Base-by-base conservation (phyloP, 2,113 vertebrate genomes). In the Toxostoma redivivum region DNA sequence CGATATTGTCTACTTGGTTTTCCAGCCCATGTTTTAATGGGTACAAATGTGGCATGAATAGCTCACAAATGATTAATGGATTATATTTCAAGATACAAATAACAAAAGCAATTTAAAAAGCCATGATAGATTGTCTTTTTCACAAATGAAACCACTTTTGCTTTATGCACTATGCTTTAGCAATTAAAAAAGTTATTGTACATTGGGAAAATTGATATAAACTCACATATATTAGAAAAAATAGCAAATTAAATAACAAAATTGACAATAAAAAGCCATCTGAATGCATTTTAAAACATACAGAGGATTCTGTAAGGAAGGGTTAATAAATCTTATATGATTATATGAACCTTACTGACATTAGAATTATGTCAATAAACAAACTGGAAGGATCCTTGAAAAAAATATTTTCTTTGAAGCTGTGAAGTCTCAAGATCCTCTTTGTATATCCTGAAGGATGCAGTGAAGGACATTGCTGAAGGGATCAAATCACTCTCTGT, bases 31-130 rank as follows among this genome's bases (percentile, higher is more conserved):
- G 31, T 94, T 96, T 95, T 93, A 98, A 97, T 95, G 88, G 82
- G 82, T 93, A 61, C 11, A 87, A 92, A 97, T 86, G 91, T 70
- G 30, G 65, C 90, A 95, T 94, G 88, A 97, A 96, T 96, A 96
- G 71, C 78, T 95, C 84, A 94, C 54, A 86, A 74, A 93, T 97
- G 88, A 98, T 97, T 96, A 97, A 98, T 97, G 95, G 85, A 94
- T 92, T 56, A 76, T 93, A 54, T 94, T 96, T 94, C 71, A 81
- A 93, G 58, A 95, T 54, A 91, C 92, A 95, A 97, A 95, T 94
- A 97, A 95, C 37, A 73, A 80, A 96, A 71, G 51, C 71, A 97
- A 96, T 97, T 97, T 8, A 50, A 96, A 96, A 96, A 96, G 44
- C 76, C 7, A 47, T 80, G 56, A 87, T 96, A 82, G 78, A 95